These are phyloP conservation scores for Cosmia pyralina DNA, from an alignment of 2,888 invertebrate genomes.

Conservation along the genomic window DNA sequence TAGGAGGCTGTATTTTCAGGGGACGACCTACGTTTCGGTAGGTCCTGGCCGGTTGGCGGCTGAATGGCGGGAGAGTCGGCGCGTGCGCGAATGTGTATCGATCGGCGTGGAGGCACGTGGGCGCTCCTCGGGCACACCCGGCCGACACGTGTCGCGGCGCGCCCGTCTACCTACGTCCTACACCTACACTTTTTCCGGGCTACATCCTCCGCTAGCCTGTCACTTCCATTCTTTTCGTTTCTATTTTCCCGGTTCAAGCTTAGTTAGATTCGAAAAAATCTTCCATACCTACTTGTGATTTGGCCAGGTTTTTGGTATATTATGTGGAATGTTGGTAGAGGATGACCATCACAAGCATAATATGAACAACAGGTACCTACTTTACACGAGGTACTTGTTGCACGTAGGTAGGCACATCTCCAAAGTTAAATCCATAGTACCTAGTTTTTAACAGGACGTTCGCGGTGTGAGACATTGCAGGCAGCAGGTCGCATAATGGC, in stretches of 20 bases:
- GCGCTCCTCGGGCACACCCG: constrained; percentile 55
- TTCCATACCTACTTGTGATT: neutral
- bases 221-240: constrained; percentile 45
- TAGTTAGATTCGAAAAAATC: neutral
- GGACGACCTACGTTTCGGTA: constrained; percentile 20
- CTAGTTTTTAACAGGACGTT: neutral
- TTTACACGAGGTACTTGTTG: constrained; percentile 33
- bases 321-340: neutral
- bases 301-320: neutral
- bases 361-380: neutral
- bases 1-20: constrained; percentile 36
- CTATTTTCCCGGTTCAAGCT: neutral
- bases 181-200: constrained; percentile 40
- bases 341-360: constrained; percentile 1
- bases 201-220: constrained; percentile 18
- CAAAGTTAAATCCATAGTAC: too few relatives aligned
- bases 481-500: neutral
- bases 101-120: constrained; percentile 60
- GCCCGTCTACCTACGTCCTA: constrained; percentile 39
- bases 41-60: constrained; percentile 59
- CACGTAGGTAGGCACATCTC: constrained; percentile 19
- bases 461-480: neutral
- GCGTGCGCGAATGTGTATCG: constrained; percentile 67
- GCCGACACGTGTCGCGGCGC: constrained; percentile 57
- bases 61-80: constrained; percentile 59